These are phyloP conservation scores for Erebia aethiops DNA, from an alignment of 2,888 invertebrate species.

Conservation along the genomic window DNA sequence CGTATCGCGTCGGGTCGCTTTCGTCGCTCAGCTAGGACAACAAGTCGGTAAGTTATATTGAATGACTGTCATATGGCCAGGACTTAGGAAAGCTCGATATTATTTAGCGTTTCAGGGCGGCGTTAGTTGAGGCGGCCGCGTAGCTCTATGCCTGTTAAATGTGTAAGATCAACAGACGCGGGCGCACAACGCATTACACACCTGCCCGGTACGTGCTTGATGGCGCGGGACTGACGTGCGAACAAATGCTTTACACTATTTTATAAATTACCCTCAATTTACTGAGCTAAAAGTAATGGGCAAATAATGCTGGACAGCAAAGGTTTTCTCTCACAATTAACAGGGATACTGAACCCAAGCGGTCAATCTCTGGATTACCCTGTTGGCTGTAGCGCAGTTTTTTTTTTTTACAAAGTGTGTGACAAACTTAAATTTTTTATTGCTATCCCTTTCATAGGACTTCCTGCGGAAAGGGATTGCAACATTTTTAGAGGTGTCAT, in stretches of 20 bases:
- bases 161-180: slow-evolving; percentile 54
- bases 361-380: too few relatives aligned
- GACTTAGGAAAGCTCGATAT: background rate
- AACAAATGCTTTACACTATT: slow-evolving; percentile 21
- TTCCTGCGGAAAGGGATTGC: too few relatives aligned
- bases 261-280: slow-evolving; percentile 14
- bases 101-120: background rate
- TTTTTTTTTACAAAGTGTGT: too few relatives aligned
- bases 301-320: background rate
- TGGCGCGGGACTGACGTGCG: slow-evolving; percentile 52
- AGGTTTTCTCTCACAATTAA: background rate
- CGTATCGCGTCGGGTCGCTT: too few relatives aligned
- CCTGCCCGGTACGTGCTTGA: slow-evolving; percentile 68
- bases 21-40: too few relatives aligned
- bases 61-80: too few relatives aligned
- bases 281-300: slow-evolving; percentile 16
- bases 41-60: too few relatives aligned
- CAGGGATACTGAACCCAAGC: too few relatives aligned
- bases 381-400: too few relatives aligned
- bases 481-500: too few relatives aligned
- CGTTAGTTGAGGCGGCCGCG: background rate
- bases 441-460: too few relatives aligned
- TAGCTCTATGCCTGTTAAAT: slow-evolving; percentile 44
- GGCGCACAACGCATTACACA: slow-evolving; percentile 51
- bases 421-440: too few relatives aligned